These are phyloP conservation scores for Tineola bisselliella DNA, from an alignment of 2,888 invertebrate genomes.

Conservation along the genomic window DNA sequence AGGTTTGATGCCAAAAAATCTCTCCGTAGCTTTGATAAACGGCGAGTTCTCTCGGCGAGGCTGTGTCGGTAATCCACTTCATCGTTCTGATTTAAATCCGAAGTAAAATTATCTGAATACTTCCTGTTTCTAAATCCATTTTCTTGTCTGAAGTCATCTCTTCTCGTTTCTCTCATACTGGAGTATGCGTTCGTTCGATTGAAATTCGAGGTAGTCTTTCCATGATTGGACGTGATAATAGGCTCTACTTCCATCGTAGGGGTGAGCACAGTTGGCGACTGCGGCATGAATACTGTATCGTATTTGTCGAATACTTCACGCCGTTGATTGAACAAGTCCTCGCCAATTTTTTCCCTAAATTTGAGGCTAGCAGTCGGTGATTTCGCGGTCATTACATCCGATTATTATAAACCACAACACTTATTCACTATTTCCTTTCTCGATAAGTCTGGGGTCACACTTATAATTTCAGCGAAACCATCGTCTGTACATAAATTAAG, in stretches of 20 bases:
- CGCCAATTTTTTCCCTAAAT: conserved; percentile 61
- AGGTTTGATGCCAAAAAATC: conserved; percentile 57
- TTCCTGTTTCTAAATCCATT: conserved; percentile 54
- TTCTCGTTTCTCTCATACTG: conserved; percentile 56
- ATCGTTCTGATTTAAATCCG: conserved; percentile 54
- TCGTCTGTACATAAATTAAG: conserved; percentile 23
- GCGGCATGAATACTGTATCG: conserved; percentile 59
- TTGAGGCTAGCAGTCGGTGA: conserved; percentile 59
- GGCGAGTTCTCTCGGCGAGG: conserved; percentile 52
- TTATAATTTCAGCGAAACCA: conserved; percentile 65
- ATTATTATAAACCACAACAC: conserved; percentile 65
- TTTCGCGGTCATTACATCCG: conserved; percentile 60
- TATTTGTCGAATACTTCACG: conserved; percentile 62
- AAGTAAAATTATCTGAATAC: conserved; percentile 58
- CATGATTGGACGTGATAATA: conserved; percentile 55
- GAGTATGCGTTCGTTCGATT: conserved; percentile 56
- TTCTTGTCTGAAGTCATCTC: conserved; percentile 34
- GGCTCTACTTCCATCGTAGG: conserved; percentile 42
- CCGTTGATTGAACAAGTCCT: conserved; percentile 60
- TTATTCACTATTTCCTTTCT: conserved; percentile 60
- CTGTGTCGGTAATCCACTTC: conserved; percentile 54
- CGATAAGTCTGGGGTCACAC: conserved; percentile 47
- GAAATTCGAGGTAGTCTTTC: conserved; percentile 54
- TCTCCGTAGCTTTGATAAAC: conserved; percentile 50
- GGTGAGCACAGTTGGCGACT: conserved; percentile 37